Percentiles rank a stretch among this genome's conserved stretches.
Conservation (phyloP, 1,140 invertebrate genomes). For the Drosophila willistoni region DNA sequence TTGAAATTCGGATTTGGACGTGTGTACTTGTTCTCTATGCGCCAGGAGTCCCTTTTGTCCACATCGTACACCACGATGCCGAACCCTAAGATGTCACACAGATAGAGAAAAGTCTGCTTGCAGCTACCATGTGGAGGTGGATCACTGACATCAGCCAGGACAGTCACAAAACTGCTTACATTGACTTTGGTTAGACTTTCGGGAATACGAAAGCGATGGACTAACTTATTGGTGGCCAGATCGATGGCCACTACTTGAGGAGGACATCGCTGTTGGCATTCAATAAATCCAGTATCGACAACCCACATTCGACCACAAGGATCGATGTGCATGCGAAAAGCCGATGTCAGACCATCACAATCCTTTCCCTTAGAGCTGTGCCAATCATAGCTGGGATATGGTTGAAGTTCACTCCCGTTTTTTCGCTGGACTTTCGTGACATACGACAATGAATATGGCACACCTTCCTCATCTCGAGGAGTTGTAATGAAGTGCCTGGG, state of each 20-base stretch:
- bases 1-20: conserved; percentile 1
- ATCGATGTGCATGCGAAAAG: conserved; percentile 2
- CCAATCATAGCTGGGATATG: not conserved
- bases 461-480: not conserved
- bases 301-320: not conserved
- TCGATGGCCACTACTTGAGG: conserved; percentile 1
- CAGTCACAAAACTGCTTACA: conserved; percentile 1
- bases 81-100: conserved; percentile 1
- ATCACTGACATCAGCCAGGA: not conserved
- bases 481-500: not conserved
- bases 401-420: not conserved
- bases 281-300: conserved; percentile 1
- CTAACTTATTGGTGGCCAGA: conserved; percentile 1
- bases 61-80: conserved; percentile 2
- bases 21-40: not conserved
- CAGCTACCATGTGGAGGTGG: not conserved
- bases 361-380: not conserved
- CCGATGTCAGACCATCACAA: not conserved
- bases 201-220: not conserved
- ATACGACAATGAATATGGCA: not conserved
- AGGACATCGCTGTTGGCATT: not conserved
- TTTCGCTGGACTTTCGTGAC: not conserved
- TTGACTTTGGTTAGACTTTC: not conserved
- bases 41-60: not conserved
- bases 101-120: not conserved